phyloP scores from a whole-genome alignment of 1,140 invertebrate genomes.

The Paralvinella palmiformis region DNA sequence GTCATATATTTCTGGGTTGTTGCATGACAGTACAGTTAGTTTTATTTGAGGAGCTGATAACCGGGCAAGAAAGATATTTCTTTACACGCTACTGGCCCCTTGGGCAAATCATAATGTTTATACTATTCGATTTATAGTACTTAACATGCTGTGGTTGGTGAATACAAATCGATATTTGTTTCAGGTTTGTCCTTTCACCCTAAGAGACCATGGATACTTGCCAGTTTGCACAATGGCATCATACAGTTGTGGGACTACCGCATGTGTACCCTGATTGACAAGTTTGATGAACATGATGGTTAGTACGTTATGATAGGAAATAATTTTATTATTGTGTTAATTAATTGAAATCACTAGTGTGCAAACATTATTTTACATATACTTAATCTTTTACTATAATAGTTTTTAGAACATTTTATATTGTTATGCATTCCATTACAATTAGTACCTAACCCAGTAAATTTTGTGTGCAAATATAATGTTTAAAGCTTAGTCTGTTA shows the following conservation, averaged over 20 bases:
- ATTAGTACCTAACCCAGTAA: no score
- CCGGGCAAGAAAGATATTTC: not conserved
- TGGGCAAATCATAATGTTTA: not conserved
- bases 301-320: constrained; percentile 20
- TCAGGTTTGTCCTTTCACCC: constrained; percentile 89
- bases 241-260: constrained; percentile 99
- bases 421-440: no score
- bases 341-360: no score
- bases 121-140: not conserved
- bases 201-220: constrained; percentile 94
- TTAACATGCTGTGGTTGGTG: not conserved
- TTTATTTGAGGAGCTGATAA: not conserved
- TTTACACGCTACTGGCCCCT: constrained; percentile 1
- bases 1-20: not conserved
- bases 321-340: no score
- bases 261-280: constrained; percentile 97
- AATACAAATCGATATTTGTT: not conserved
- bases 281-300: constrained; percentile 98
- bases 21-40: not conserved
- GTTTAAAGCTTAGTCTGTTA: no score
- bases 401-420: no score
- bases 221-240: constrained; percentile 95
- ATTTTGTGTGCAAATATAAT: no score
- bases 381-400: no score
- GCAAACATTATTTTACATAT: no score